phyloP scores from a whole-genome alignment of 2,888 invertebrate species.

The Clepsis dumicolana region DNA sequence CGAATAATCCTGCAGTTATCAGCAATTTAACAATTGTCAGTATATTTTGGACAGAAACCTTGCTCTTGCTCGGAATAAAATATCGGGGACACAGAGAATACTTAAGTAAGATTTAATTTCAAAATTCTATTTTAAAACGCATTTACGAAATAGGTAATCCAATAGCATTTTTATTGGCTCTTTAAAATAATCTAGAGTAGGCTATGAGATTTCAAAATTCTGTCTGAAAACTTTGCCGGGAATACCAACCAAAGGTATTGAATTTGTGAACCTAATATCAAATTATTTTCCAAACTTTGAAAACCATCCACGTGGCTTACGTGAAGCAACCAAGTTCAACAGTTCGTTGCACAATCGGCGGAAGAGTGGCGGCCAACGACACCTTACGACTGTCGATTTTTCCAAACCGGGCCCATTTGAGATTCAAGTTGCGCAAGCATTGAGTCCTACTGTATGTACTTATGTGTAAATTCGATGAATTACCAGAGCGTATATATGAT shows the following conservation, averaged over 20 bases:
- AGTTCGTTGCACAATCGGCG: constrained; percentile 73
- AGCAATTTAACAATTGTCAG: too few relatives aligned
- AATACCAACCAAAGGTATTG: too few relatives aligned
- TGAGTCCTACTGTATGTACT: constrained; percentile 45
- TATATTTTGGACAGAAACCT: background rate
- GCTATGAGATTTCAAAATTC: too few relatives aligned
- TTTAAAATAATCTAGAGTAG: too few relatives aligned
- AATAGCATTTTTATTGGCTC: too few relatives aligned
- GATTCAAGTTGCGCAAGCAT: constrained; percentile 73
- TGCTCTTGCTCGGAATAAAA: background rate
- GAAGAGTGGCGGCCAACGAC: constrained; percentile 67
- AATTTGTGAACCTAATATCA: background rate
- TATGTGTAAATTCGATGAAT: constrained; percentile 51
- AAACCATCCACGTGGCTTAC: constrained; percentile 50
- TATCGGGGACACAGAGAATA: background rate
- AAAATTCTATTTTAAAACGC: too few relatives aligned
- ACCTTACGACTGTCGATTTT: constrained; percentile 59
- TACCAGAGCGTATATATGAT: background rate
- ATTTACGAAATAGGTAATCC: too few relatives aligned
- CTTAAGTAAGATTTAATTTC: too few relatives aligned
- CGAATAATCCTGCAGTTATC: too few relatives aligned
- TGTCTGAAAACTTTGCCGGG: too few relatives aligned
- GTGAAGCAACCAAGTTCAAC: constrained; percentile 68
- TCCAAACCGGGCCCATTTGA: constrained; percentile 71
- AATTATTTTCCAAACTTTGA: background rate